Conservation (phyloP, 2,888 invertebrate species). For the Platerodrilus igneus region DNA sequence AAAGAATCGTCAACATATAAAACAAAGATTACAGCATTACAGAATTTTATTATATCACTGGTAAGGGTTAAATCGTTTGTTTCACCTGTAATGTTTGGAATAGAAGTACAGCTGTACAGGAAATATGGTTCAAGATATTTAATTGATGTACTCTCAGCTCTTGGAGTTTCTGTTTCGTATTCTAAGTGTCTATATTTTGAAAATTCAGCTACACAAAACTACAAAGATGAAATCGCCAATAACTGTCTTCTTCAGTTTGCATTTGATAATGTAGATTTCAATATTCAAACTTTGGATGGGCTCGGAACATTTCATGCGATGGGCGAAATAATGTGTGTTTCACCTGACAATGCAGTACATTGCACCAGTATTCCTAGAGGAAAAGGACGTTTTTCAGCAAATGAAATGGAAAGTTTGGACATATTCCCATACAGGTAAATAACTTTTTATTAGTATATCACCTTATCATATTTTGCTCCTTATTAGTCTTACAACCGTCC, state of each 20-base stretch:
- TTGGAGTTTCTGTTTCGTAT: no score
- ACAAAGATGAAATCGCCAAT: no score
- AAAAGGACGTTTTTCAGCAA: background rate
- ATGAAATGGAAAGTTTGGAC: background rate
- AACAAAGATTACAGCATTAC: conserved; percentile 4
- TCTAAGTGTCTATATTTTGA: no score
- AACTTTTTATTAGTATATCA: background rate
- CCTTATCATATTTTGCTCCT: background rate
- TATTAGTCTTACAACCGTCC: conserved; percentile 3
- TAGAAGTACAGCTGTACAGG: conserved; percentile 2
- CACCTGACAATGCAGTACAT: background rate
- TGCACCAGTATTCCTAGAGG: background rate
- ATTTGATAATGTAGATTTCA: conserved; percentile 3
- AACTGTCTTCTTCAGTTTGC: conserved; percentile 2
- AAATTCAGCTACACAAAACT: no score
- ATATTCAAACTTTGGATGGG: conserved; percentile 2
- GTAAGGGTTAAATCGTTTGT: conserved; percentile 4
- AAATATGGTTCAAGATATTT: conserved; percentile 6
- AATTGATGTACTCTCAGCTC: conserved; percentile 4
- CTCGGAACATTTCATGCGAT: conserved; percentile 5
- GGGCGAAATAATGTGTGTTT: conserved; percentile 4
- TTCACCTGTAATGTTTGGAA: conserved; percentile 4
- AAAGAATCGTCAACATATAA: background rate
- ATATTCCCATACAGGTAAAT: conserved; percentile 1
- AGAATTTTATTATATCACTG: conserved; percentile 5